phyloP scores from a whole-genome alignment of 35 echinoderm and acorn worm species.

The Ophiothrix spiculata region DNA sequence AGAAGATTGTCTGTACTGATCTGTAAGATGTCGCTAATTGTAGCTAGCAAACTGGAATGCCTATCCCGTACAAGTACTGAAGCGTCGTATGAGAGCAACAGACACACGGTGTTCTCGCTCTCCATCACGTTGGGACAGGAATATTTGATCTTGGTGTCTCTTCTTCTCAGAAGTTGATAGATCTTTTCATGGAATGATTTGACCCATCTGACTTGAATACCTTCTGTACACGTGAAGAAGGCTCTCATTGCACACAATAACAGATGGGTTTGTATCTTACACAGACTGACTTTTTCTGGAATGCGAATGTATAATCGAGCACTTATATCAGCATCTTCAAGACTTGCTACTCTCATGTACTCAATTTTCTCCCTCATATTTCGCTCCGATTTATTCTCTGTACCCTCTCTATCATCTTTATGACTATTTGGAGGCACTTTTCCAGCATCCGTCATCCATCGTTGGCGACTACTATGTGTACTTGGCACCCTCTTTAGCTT shows the following conservation, averaged over 20 bases:
- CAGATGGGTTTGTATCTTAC: constrained; percentile 27
- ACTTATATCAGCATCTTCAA: neutral
- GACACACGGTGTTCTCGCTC: neutral
- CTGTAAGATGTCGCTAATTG: constrained; percentile 16
- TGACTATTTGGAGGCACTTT: neutral
- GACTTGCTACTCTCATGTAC: constrained; percentile 13
- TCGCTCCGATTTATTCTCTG: neutral
- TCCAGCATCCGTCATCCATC: neutral
- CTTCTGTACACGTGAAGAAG: constrained; percentile 31
- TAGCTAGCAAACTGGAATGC: constrained; percentile 6
- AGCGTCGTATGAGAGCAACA: constrained; percentile 18
- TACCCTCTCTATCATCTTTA: neutral
- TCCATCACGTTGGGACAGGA: neutral
- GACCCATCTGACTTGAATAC: constrained; percentile 28
- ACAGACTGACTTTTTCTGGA: neutral
- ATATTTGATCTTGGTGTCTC: constrained; percentile 13
- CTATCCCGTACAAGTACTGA: neutral
- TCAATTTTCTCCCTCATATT: neutral
- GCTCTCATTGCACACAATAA: constrained; percentile 19
- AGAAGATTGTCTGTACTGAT: constrained; percentile 21
- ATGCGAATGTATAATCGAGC: constrained; percentile 27
- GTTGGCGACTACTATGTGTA: neutral
- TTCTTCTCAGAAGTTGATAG: constrained; percentile 15
- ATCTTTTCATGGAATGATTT: constrained; percentile 17
- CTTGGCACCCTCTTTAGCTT: neutral